Evolutionary conservation across 2,113 vertebrate genomes (phyloP), one percentile per base, ranked within the genome.

Genomic region (Neolamprologus brichardi): DNA sequence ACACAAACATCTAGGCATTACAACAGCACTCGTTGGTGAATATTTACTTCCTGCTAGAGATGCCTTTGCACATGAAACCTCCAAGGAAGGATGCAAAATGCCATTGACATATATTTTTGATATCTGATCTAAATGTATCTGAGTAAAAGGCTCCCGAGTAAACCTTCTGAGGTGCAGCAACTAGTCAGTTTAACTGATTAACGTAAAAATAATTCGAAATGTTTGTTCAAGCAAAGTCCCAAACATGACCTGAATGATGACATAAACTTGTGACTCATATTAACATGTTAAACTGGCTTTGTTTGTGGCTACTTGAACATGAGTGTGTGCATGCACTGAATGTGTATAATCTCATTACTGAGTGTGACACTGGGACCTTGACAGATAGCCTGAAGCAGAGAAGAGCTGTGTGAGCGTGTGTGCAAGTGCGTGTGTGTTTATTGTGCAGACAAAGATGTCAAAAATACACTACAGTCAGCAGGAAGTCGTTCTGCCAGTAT

Each of bases 361-460:
- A 82, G 85, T 84, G 82, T 88, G 90, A 92, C 91, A 90, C 64
- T 72, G 56, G 75, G 87, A 92, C 87, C 85, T 85, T 92, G 89
- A 91, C 87, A 92, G 82, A 88, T 84, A 79, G 82, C 89, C 91
- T 88, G 83, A 86, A 91, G 89, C 89, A 84, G 15, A 86, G 28
- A 88, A 53, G 25, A 83, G 67, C 30, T 72, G 64, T 84, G 77
- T 54, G 84, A 67, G 12, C 23, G 72, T 70, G 30, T 88, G 54
- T 58, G 23, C 85, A 79, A 58, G 67, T 52, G 81, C 18, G 2
- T 78, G 25, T 39, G 60, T 56, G 80, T 81, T 64, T 62, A 23
- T 58, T 64, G 82, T 77, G 77, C 49, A 79, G 82, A 90, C 28
- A 87, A 81, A 88, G 46, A 88, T 86, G 83, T 92, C 87, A 92